Base-by-base conservation (phyloP, 1,140 invertebrate genomes). In the Campoletis sonorensis region DNA sequence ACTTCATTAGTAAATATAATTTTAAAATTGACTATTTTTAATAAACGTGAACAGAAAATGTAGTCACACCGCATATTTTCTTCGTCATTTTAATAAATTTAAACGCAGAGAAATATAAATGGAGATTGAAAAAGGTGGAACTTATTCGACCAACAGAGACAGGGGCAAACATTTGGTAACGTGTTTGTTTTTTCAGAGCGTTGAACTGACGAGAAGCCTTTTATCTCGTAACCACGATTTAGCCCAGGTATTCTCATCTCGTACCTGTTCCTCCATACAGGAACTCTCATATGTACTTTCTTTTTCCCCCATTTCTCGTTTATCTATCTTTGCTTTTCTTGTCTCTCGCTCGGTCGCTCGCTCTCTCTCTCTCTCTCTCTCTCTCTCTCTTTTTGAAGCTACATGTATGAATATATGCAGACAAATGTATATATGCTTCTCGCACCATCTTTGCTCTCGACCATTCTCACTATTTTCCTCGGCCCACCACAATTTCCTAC, bases 221-320 rank as follows among this genome's bases (percentile, higher is more conserved):
- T 73, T 73, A 73, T 73, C 71, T 73, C 71, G 71, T 73, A 73
- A 40, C 71, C 40, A 45, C 71, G 40, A 73, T 73, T 40, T 23
- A 73, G 71, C 23, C 40, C 40, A 73, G 71, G 40, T 73, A 51
- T 21, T n/a, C 37, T 71, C 15, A 40, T 4, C 15, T 45, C 11
- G 37, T 73, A 73, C 71, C 71, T 73, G 71, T 49, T 73, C 49
- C 40, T 51, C 23, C 40, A 73, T 73, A 40, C 71, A 51, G 27
- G 40, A 51, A 73, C 37, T 37, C 71, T 18, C 71, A 40, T 73
- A 73, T 49, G 40, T 73, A 73, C 11, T 71, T 71, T 71, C 10
- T n/a, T 37, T 13, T 37, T 33, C 68, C n/a, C 33, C 33, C 40
- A 40, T 58, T 58, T n/a, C 68, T 37, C 33, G 33, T 26, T 49